Evolutionary conservation across 2,888 invertebrate genomes (phyloP).

Genomic region (Phalangium opilio): DNA sequence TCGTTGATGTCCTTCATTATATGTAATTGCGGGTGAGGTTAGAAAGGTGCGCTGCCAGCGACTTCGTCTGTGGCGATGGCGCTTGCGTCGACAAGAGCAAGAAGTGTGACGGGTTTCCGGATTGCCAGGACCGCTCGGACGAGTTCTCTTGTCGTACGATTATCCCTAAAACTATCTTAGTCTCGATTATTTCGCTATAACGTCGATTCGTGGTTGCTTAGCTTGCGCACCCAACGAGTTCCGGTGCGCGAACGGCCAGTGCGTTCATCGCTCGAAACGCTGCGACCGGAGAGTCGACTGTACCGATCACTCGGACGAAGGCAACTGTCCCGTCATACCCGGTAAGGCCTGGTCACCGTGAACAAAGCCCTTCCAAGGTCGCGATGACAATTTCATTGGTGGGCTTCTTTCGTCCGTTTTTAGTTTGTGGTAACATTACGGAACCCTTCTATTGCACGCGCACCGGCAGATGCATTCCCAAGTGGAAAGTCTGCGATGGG

Average conservation of each 20-base stretch:
- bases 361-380: too few species aligned
- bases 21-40: too few species aligned
- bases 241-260: conserved; percentile 16
- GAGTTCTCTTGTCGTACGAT: conserved; percentile 31
- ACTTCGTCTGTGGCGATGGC: conserved; percentile 19
- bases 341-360: too few species aligned
- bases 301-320: conserved; percentile 20
- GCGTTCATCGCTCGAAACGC: conserved; percentile 15
- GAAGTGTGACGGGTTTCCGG: conserved; percentile 31
- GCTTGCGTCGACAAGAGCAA: conserved; percentile 17
- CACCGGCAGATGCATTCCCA: conserved; percentile 54
- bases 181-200: too few species aligned
- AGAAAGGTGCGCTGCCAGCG: conserved; percentile 8
- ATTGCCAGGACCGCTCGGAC: conserved; percentile 42
- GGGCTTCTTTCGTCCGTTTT: too few species aligned
- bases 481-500: conserved; percentile 66
- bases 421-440: too few species aligned
- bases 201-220: too few species aligned
- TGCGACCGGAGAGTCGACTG: conserved; percentile 21
- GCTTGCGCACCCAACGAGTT: neutral
- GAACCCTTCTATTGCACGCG: too few species aligned
- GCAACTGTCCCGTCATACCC: conserved; percentile 8
- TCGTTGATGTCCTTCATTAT: too few species aligned
- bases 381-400: too few species aligned
- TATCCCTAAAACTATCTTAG: too few species aligned